phyloP scores from a whole-genome alignment of 2,797 vertebrate species.

The Melanogrammus aeglefinus region DNA sequence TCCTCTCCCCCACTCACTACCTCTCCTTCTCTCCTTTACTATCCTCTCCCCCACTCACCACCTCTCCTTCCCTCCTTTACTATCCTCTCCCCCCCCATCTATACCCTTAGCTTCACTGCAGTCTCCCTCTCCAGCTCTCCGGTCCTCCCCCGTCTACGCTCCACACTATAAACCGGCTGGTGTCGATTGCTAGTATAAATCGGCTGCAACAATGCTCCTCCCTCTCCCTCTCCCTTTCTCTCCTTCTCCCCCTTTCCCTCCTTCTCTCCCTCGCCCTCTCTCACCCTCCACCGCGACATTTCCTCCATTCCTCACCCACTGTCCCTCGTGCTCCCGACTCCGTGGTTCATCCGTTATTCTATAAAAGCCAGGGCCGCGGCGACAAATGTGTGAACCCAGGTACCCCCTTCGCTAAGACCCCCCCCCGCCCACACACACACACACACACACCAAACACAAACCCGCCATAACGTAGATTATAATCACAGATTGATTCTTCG shows the following conservation, averaged over 20 bases:
- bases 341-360: slow-evolving; percentile 53
- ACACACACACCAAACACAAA: not conserved
- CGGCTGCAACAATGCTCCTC: not conserved
- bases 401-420: no score
- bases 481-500: slow-evolving; percentile 56
- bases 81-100: no score
- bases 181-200: no score
- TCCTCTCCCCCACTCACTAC: no score
- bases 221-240: slow-evolving; percentile 19
- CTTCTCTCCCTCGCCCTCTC: slow-evolving; percentile 17
- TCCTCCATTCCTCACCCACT: not conserved
- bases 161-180: no score
- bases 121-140: no score
- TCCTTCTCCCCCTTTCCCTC: no score
- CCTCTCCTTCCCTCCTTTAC: no score
- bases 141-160: no score
- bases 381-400: no score
- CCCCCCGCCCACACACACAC: not conserved
- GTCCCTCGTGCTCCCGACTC: slow-evolving; percentile 46
- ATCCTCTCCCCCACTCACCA: not conserved
- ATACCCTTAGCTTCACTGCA: no score
- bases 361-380: slow-evolving; percentile 41
- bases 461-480: slow-evolving; percentile 55
- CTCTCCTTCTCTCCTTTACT: not conserved
- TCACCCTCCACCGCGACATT: no score